Conservation (phyloP, 2,113 vertebrate species). For the Thunnus maccoyii region DNA sequence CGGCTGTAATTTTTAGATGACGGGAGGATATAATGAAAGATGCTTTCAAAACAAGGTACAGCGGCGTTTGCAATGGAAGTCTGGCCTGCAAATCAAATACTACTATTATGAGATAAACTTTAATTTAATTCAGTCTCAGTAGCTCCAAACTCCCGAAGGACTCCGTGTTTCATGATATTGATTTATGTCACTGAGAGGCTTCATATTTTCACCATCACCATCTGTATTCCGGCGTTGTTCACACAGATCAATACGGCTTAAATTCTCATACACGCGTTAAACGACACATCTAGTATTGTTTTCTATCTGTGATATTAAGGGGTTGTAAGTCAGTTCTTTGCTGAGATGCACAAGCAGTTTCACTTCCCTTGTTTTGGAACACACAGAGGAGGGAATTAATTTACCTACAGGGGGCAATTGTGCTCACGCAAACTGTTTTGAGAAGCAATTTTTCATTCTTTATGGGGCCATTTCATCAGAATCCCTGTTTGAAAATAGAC, state of each 20-base stretch:
- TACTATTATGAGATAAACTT: constrained; percentile 43
- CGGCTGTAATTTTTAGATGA: constrained; percentile 29
- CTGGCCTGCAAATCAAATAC: constrained; percentile 51
- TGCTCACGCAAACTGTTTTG: constrained; percentile 70
- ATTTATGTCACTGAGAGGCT: constrained; percentile 38
- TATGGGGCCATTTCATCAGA: constrained; percentile 69
- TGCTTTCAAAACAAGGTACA: neutral
- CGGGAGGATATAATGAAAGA: constrained; percentile 34
- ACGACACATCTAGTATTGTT: constrained; percentile 28
- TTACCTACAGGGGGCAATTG: constrained; percentile 68
- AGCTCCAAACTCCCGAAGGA: constrained; percentile 26
- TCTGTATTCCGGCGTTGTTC: constrained; percentile 33
- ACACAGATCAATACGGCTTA: constrained; percentile 55
- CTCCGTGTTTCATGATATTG: constrained; percentile 33
- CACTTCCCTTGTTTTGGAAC: constrained; percentile 36
- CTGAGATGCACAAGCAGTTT: constrained; percentile 2
- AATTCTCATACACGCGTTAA: constrained; percentile 47
- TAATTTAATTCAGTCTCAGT: constrained; percentile 57
- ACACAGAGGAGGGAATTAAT: constrained; percentile 64
- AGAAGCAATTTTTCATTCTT: constrained; percentile 63
- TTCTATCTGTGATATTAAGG: constrained; percentile 24
- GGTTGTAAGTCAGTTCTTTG: neutral
- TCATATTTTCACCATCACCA: constrained; percentile 32
- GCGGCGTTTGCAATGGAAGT: neutral
- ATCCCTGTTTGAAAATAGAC: constrained; percentile 69